Base-by-base conservation (phyloP, 1,140 invertebrate genomes). In the Pseudomyrmex cubaensis region DNA sequence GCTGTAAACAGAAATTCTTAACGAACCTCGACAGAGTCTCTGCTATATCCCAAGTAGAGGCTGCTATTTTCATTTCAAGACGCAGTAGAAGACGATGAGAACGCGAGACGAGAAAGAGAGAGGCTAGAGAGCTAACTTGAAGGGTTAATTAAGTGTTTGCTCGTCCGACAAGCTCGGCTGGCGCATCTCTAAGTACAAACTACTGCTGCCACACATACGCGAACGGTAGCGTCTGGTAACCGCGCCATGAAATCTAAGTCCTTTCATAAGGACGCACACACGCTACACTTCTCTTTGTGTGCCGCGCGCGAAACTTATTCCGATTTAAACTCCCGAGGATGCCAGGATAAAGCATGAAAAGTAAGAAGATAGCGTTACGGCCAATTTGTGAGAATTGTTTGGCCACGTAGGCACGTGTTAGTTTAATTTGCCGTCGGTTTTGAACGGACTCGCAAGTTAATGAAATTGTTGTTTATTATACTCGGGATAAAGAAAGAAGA, bases 71-170 rank as follows among this genome's bases (percentile, higher is more conserved):
- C 83, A 85, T 77, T 85, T 62, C 35, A 35, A 48, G 20, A 78
- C 57, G 63, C 13, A 52, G 62, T 72, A 72, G 44, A 52, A 82
- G 48, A 54, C 22, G 35, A 8, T 20, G 35, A 57, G 15, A 1
- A n/a, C 2, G 52, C 44, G 3, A 56, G 62, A 72, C 35, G 56
- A 35, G 56, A 35, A n/a, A 50, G 9, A 50, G 62, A 76, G 17
- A 56, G 35, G 22, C 35, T 22, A 61, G 69, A 46, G 54, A 87
- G 62, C 12, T 64, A 88, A 85, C 83, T 89, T 85, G 89, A 91
- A 88, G 90, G 87, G 88, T 90, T 92, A 92, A 92, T 92, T 91
- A 92, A 92, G 90, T 92, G 89, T 91, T 91, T 90, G 89, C 84
- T 88, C 83, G 83, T 88, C 80, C 84, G 82, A 87, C 87, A 83